Conservation (phyloP, 1,140 invertebrate genomes). For the Elymnias hypermnestra region DNA sequence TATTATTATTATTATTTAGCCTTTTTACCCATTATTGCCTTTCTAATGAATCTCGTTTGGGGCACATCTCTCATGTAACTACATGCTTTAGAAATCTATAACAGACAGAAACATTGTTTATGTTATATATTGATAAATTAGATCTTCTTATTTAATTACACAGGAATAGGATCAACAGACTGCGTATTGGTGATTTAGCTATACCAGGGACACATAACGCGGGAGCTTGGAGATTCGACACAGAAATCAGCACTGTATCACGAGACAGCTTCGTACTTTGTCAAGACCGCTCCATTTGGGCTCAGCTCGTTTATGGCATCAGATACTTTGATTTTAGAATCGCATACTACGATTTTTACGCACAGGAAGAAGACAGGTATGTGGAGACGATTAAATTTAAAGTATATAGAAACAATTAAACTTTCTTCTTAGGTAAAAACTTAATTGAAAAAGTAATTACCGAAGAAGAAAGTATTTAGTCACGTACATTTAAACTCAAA, state of each 20-base stretch:
- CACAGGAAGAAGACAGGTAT: constrained; percentile 51
- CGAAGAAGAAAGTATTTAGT: too few relatives aligned
- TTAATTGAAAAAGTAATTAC: too few relatives aligned
- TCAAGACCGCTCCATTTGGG: constrained; percentile 87
- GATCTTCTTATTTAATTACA: neutral
- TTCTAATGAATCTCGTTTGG: too few relatives aligned
- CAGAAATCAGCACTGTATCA: constrained; percentile 40
- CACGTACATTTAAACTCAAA: too few relatives aligned
- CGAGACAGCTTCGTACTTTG: constrained; percentile 65
- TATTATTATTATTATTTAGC: too few relatives aligned
- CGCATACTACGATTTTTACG: constrained; percentile 58
- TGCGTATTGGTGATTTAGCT: constrained; percentile 55
- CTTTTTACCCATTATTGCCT: too few relatives aligned
- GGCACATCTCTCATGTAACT: too few relatives aligned
- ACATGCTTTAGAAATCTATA: too few relatives aligned
- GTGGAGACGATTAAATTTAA: neutral
- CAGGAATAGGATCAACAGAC: constrained; percentile 54
- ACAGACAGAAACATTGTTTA: too few relatives aligned
- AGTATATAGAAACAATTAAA: too few relatives aligned
- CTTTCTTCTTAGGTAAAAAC: too few relatives aligned
- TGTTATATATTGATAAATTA: too few relatives aligned
- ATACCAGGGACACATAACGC: constrained; percentile 67
- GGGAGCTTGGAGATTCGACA: constrained; percentile 64
- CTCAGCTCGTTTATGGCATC: constrained; percentile 87
- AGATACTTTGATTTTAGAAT: constrained; percentile 87